Evolutionary conservation across 2,888 invertebrate species (phyloP).

Genomic region (Lepidonotus clava): DNA sequence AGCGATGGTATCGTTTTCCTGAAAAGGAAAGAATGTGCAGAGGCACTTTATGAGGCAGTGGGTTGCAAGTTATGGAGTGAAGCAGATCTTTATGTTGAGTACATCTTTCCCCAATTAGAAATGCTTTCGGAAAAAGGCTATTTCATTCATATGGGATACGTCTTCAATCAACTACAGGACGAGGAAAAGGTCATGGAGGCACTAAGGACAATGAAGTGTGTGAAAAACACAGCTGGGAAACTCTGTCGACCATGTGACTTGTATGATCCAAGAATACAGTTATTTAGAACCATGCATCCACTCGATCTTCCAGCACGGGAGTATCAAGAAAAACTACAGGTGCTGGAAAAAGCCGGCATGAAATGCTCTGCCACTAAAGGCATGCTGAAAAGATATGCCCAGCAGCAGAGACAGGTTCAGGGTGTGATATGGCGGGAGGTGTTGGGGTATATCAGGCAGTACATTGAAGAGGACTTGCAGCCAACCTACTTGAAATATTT

Average conservation of each 20-base stretch:
- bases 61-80: not conserved
- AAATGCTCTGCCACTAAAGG: not conserved
- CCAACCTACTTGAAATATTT: not conserved
- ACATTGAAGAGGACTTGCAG: not conserved
- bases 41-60: not conserved
- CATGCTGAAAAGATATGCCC: not conserved
- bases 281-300: not conserved
- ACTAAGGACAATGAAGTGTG: not conserved
- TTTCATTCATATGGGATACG: not conserved
- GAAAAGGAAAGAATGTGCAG: not conserved
- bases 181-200: not conserved
- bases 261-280: not conserved
- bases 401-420: not conserved
- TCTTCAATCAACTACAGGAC: not conserved
- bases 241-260: not conserved
- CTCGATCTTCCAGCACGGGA: not conserved
- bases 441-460: not conserved
- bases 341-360: not conserved
- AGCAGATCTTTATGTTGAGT: not conserved
- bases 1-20: not conserved
- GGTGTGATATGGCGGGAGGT: no score
- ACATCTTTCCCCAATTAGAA: slow-evolving; percentile 5
- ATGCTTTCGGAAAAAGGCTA: not conserved
- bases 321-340: not conserved
- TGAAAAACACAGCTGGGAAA: not conserved